A percentile compares a stretch with the other conserved stretches of the same genome.
These are phyloP conservation scores for Synodontis membranacea DNA, from an alignment of 2,113 vertebrate genomes.

Conservation along the genomic window DNA sequence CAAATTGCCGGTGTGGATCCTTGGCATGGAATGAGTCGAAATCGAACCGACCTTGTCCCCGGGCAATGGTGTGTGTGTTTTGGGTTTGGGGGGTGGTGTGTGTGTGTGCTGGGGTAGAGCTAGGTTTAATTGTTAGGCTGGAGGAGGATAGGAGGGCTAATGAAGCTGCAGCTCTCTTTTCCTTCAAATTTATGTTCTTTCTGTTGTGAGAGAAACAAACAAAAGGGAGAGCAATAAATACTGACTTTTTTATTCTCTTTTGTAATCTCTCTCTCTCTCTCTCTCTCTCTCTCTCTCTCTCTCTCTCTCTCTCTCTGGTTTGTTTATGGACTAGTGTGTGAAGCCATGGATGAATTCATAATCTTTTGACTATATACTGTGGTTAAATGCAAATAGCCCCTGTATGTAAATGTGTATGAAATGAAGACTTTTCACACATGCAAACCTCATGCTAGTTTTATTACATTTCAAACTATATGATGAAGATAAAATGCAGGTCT, in stretches of 20 bases:
- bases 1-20: constrained; percentile 77
- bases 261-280: background rate
- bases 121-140: constrained; percentile 47
- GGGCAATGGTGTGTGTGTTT: constrained; percentile 40
- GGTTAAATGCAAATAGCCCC: background rate
- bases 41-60: constrained; percentile 50
- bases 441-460: background rate
- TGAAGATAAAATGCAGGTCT: background rate
- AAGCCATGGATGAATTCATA: constrained; percentile 14
- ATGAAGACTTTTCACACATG: constrained; percentile 3
- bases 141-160: background rate
- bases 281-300: constrained; percentile 11
- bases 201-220: constrained; percentile 31
- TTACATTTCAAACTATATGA: background rate
- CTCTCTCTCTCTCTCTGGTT: background rate
- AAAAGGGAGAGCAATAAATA: constrained; percentile 1
- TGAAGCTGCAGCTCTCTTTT: constrained; percentile 5
- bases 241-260: background rate
- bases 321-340: background rate
- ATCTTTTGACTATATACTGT: background rate
- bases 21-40: constrained; percentile 73
- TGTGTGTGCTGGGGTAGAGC: constrained; percentile 47
- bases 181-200: constrained; percentile 36
- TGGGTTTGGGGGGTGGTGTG: constrained; percentile 1
- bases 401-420: background rate